A percentile compares a stretch with the other conserved stretches of the same genome.
These are phyloP conservation scores for Chondrilla cf. caribensis DNA, from an alignment of 37 sponge, comb jelly and placozoan genomes.

Conservation along the genomic window DNA sequence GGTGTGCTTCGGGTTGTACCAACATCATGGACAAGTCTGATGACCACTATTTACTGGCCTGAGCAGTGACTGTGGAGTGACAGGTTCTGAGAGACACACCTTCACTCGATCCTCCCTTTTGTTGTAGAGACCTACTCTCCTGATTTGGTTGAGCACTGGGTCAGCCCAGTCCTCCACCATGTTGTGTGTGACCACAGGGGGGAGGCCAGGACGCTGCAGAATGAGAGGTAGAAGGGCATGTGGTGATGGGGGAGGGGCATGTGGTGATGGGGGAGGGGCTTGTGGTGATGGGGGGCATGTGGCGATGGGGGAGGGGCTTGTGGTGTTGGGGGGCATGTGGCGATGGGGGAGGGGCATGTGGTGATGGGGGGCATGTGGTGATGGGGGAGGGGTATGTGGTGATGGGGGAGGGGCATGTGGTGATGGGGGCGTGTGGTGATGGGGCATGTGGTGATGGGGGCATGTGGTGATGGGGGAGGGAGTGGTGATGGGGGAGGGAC, in stretches of 20 bases:
- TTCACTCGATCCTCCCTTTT: slow-evolving; percentile 86
- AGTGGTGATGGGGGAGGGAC: too few species aligned
- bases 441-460: neutral
- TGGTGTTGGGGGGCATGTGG: neutral
- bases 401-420: neutral
- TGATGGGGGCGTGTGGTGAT: neutral
- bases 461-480: neutral
- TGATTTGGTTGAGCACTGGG: slow-evolving; percentile 78
- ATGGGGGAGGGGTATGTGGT: neutral
- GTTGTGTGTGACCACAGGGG: slow-evolving; percentile 96
- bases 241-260: neutral
- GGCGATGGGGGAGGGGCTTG: neutral
- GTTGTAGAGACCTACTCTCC: slow-evolving; percentile 90
- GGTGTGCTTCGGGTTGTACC: too few species aligned
- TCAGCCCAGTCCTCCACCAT: slow-evolving; percentile 63
- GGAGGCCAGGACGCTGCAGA: slow-evolving; percentile 70
- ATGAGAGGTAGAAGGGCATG: too few species aligned
- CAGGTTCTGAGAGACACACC: too few species aligned
- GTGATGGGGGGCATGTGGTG: neutral
- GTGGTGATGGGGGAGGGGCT: slow-evolving; percentile 8
- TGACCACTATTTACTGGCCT: too few species aligned
- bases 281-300: neutral
- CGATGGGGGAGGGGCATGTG: neutral
- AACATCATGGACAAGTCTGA: too few species aligned
- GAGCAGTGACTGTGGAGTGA: too few species aligned